These are phyloP conservation scores for Gobio gobio DNA, from an alignment of 2,113 vertebrate genomes.

Conservation along the genomic window DNA sequence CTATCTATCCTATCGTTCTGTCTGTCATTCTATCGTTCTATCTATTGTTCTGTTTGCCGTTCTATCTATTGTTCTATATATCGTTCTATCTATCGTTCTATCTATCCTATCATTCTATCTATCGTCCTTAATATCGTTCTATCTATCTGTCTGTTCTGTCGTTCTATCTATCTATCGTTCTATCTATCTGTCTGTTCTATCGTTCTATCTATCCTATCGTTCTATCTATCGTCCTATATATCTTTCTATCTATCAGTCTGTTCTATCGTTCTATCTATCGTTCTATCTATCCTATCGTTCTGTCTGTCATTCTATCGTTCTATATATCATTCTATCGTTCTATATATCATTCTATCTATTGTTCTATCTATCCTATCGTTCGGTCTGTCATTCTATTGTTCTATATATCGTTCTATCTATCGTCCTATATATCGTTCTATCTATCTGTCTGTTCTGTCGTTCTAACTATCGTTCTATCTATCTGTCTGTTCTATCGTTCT, in stretches of 20 bases:
- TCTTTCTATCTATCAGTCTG: neutral
- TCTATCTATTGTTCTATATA: no score
- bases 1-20: fast-evolving
- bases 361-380: neutral
- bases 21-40: no score
- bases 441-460: no score
- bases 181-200: no score
- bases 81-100: neutral
- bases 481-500: no score
- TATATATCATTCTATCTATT: no score
- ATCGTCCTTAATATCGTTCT: no score
- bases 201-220: neutral
- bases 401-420: neutral
- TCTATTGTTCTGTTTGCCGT: no score
- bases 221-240: neutral
- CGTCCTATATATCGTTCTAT: neutral
- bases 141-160: no score
- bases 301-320: neutral
- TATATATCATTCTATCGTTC: neutral
- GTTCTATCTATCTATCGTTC: neutral
- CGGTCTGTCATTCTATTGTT: neutral
- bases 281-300: neutral
- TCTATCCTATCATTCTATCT: neutral
- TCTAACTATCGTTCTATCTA: no score
- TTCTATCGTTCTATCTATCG: neutral